These are phyloP conservation scores for Drosophila eohydei DNA, from an alignment of 2,888 invertebrate species.

Conservation along the genomic window DNA sequence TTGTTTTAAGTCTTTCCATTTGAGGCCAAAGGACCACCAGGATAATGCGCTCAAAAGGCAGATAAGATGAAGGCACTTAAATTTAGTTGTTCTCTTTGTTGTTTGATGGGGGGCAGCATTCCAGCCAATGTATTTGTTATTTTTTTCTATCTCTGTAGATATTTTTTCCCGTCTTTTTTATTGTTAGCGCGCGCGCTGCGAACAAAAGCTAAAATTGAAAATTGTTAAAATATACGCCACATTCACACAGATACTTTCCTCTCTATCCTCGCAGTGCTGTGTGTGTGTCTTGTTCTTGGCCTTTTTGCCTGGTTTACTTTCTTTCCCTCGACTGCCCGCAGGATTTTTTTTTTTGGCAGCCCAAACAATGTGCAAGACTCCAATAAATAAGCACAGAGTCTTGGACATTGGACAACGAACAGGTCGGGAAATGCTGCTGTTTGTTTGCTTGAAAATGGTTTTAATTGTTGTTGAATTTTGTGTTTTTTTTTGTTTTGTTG, in stretches of 20 bases:
- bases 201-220: constrained; percentile 80
- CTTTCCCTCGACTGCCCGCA: constrained; percentile 50
- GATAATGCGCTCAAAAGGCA: constrained; percentile 52
- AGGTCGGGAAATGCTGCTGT: constrained; percentile 49
- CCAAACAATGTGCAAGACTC: constrained; percentile 78
- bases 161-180: constrained; percentile 31
- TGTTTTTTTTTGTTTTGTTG: constrained; percentile 30
- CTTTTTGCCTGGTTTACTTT: constrained; percentile 77
- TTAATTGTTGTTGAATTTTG: constrained; percentile 73
- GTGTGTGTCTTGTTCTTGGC: constrained; percentile 62
- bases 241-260: constrained; percentile 63
- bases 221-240: constrained; percentile 73
- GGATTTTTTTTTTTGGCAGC: constrained; percentile 42
- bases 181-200: constrained; percentile 54
- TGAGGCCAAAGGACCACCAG: constrained; percentile 47
- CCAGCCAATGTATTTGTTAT: constrained; percentile 54
- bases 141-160: constrained; percentile 21
- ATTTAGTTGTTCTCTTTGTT: constrained; percentile 71
- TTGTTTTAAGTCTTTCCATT: constrained; percentile 11
- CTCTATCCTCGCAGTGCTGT: constrained; percentile 41
- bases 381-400: constrained; percentile 73
- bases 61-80: constrained; percentile 72
- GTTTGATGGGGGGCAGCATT: constrained; percentile 30
- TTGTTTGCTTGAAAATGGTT: constrained; percentile 76
- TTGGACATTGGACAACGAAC: constrained; percentile 29